A percentile compares a stretch with the other conserved stretches of the same genome.
These are phyloP conservation scores for Trichopria drosophilae DNA, from an alignment of 2,888 invertebrate species.

Conservation along the genomic window DNA sequence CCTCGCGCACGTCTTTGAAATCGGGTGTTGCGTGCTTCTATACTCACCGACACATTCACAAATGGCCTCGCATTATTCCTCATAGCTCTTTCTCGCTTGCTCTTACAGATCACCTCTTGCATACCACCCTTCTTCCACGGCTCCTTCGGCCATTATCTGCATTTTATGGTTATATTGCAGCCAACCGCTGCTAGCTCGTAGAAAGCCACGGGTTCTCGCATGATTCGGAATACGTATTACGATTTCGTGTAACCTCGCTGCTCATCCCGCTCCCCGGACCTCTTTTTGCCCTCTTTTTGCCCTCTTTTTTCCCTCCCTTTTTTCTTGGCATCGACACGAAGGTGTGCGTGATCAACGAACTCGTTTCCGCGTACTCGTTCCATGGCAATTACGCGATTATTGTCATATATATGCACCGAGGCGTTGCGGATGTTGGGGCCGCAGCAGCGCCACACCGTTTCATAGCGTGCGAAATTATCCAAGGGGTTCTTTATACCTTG, in stretches of 20 bases:
- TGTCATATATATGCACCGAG: no score
- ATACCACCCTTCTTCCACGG: slow-evolving; percentile 36
- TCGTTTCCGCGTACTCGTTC: no score
- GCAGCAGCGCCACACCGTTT: no score
- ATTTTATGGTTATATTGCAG: slow-evolving; percentile 58
- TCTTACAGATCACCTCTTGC: slow-evolving; percentile 41
- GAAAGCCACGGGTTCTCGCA: slow-evolving; percentile 43
- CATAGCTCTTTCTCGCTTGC: slow-evolving; percentile 40
- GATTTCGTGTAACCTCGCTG: slow-evolving; percentile 44
- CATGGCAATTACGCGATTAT: no score
- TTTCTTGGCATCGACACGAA: no score
- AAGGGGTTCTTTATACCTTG: no score
- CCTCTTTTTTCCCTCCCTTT: no score
- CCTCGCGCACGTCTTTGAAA: slow-evolving; percentile 34
- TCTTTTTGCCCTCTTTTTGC: no score
- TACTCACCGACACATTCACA: slow-evolving; percentile 25
- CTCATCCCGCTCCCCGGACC: no score
- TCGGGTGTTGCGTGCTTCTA: slow-evolving; percentile 27
- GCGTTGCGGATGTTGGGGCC: no score
- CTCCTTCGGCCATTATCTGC: slow-evolving; percentile 52
- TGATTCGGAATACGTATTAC: slow-evolving; percentile 50
- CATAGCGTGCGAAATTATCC: no score
- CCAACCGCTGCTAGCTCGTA: slow-evolving; percentile 45
- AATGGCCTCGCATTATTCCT: slow-evolving; percentile 28
- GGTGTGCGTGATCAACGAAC: no score